Percentiles rank a stretch among this genome's conserved stretches.
Evolutionary conservation across 2,113 vertebrate genomes (phyloP).

Genomic region (Colaptes auratus): DNA sequence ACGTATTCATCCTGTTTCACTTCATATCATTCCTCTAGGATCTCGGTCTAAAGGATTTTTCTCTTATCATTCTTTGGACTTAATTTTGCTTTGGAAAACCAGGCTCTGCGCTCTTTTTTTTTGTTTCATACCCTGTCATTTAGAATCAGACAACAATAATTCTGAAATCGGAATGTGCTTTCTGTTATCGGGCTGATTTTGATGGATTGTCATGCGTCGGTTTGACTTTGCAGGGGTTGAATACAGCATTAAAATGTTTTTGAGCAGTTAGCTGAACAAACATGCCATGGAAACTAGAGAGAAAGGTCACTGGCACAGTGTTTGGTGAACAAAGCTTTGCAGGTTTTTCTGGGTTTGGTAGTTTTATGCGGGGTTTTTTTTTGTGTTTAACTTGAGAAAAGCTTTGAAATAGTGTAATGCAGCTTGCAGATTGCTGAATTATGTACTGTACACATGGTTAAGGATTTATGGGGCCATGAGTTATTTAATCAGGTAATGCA

Average conservation of each 20-base stretch:
- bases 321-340: conserved; percentile 34
- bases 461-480: conserved; percentile 59
- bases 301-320: conserved; percentile 60
- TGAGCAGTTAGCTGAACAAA: conserved; percentile 68
- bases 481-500: conserved; percentile 59
- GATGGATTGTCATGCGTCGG: conserved; percentile 68
- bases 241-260: conserved; percentile 61
- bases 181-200: conserved; percentile 72
- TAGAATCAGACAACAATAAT: conserved; percentile 66
- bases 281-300: conserved; percentile 39
- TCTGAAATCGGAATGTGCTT: conserved; percentile 55
- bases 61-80: conserved; percentile 14
- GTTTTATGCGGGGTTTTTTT: not conserved
- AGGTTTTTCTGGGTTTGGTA: not conserved
- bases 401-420: conserved; percentile 3
- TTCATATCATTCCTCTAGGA: conserved; percentile 12
- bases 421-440: conserved; percentile 49
- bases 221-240: conserved; percentile 74
- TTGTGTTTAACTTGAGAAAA: not conserved
- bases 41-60: conserved; percentile 17
- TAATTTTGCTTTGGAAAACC: conserved; percentile 61
- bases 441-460: conserved; percentile 61
- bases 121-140: conserved; percentile 67
- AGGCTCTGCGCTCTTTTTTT: conserved; percentile 27
- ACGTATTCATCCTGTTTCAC: not conserved